Percentiles rank a stretch among this genome's conserved stretches.
Conservation (phyloP, 2,113 vertebrate genomes). For the Mus spicilegus region DNA sequence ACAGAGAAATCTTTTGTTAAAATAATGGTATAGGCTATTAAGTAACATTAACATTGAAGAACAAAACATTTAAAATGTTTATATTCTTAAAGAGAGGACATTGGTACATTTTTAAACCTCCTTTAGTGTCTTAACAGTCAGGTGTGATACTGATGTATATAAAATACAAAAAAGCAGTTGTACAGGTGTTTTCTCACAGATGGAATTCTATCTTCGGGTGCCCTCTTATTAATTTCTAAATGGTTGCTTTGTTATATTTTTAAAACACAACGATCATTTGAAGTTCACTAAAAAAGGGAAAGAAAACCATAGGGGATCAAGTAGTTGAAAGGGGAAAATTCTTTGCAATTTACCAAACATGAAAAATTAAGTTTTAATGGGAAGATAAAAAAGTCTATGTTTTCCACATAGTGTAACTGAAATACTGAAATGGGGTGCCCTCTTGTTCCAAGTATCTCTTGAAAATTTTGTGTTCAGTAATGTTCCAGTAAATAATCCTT, state of each 20-base stretch:
- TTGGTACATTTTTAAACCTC: not conserved
- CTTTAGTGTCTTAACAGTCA: not conserved
- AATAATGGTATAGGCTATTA: not conserved
- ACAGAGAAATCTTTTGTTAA: not conserved
- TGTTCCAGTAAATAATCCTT: not conserved
- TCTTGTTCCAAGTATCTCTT: not conserved
- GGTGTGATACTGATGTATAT: not conserved
- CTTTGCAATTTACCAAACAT: not conserved
- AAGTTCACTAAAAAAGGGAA: not conserved
- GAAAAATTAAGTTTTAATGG: not conserved
- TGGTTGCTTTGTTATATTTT: not conserved
- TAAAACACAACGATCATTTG: not conserved
- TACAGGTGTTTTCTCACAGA: not conserved
- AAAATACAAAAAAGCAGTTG: not conserved
- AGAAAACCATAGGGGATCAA: not conserved
- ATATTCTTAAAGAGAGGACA: not conserved
- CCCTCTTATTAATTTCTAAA: not conserved
- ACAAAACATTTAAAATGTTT: not conserved
- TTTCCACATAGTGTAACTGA: not conserved
- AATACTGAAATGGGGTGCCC: not conserved
- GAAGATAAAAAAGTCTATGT: not conserved
- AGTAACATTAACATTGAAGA: not conserved
- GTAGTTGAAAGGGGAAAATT: not conserved
- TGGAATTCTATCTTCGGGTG: not conserved
- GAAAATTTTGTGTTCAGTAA: not conserved